Conservation (phyloP, 64 coral and sea anemone species). For the Montipora efflorescens region DNA sequence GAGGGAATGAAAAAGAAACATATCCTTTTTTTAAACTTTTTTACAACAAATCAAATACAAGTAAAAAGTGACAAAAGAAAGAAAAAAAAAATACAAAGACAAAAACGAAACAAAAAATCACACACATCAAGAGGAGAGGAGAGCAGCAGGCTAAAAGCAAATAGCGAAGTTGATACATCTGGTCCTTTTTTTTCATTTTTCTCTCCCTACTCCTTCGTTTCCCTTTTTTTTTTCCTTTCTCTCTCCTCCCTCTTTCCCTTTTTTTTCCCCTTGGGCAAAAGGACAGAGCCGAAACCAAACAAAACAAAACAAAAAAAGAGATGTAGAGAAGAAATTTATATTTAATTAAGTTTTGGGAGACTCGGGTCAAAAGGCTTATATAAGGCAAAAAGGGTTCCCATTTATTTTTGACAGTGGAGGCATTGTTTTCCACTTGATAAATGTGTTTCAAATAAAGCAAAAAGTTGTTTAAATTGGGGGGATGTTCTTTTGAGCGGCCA, state of each 20-base stretch:
- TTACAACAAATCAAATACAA: too few relatives aligned
- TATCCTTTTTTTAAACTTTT: too few relatives aligned
- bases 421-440: neutral
- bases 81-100: too few relatives aligned
- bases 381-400: slow-evolving; percentile 3
- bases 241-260: neutral
- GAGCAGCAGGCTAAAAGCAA: neutral
- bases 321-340: neutral
- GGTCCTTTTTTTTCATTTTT: neutral
- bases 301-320: neutral
- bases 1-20: too few relatives aligned
- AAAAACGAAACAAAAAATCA: too few relatives aligned
- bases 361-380: neutral
- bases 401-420: slow-evolving; percentile 3
- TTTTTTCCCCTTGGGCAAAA: neutral
- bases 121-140: too few relatives aligned
- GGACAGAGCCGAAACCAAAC: neutral
- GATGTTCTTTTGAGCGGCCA: neutral
- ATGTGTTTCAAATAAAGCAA: too few relatives aligned
- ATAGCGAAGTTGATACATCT: slow-evolving; percentile 2
- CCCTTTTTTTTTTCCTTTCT: too few relatives aligned
- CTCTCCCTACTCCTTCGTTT: neutral
- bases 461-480: neutral
- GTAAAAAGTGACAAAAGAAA: too few relatives aligned
- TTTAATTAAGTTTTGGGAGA: neutral